Conservation (phyloP, 2,797 vertebrate species). For the Falco columbarius region DNA sequence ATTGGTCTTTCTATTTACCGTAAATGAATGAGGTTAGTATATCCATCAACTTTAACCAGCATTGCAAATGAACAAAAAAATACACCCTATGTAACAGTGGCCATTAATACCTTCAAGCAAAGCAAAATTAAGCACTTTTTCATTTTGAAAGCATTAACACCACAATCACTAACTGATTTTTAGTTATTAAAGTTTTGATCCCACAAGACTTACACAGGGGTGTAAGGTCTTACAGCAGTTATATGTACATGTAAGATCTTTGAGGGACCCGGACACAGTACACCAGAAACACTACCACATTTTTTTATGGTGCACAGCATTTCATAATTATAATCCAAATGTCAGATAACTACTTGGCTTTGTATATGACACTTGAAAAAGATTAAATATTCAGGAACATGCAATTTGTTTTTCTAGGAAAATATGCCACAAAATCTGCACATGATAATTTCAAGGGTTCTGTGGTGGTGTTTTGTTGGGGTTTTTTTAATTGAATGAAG, state of each 20-base stretch:
- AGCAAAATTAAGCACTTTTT: background rate
- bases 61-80: background rate
- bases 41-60: slow-evolving; percentile 42
- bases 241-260: background rate
- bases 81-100: background rate
- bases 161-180: background rate
- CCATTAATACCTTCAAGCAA: slow-evolving; percentile 8
- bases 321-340: background rate
- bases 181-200: background rate
- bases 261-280: background rate
- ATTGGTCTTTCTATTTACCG: slow-evolving; percentile 35
- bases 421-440: background rate
- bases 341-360: background rate
- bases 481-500: background rate
- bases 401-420: background rate
- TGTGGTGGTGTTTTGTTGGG: background rate
- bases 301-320: background rate
- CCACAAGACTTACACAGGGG: background rate
- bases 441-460: background rate
- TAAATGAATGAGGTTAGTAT: slow-evolving; percentile 24
- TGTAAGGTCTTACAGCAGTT: background rate
- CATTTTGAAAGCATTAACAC: slow-evolving; percentile 18
- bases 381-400: background rate
- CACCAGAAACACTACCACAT: background rate
- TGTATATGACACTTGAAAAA: background rate